These are phyloP conservation scores for Larimichthys crocea DNA, from an alignment of 2,113 vertebrate genomes.

Conservation along the genomic window DNA sequence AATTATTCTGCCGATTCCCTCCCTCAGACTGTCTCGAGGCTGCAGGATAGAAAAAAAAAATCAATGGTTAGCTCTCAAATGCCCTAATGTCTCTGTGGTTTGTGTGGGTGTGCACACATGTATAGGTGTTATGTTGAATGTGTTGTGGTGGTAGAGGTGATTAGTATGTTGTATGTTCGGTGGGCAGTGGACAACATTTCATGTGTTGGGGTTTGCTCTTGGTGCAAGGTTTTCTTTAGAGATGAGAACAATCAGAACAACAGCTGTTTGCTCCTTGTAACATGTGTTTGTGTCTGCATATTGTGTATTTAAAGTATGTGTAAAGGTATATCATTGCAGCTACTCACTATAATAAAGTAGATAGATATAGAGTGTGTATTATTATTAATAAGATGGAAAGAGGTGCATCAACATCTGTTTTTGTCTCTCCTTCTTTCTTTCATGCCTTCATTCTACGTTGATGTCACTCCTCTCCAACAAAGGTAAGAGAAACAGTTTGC, in stretches of 20 bases:
- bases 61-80: conserved; percentile 52
- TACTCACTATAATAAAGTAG: background rate
- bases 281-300: background rate
- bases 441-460: conserved; percentile 22
- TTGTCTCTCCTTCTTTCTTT: conserved; percentile 45
- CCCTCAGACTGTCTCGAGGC: conserved; percentile 31
- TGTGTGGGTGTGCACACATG: background rate
- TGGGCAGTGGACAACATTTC: conserved; percentile 1
- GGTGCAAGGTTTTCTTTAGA: background rate
- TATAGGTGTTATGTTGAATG: background rate
- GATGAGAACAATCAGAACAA: background rate
- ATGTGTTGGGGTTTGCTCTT: conserved; percentile 12
- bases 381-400: too few species aligned
- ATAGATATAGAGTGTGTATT: background rate
- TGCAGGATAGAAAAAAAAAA: conserved; percentile 38
- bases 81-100: conserved; percentile 16
- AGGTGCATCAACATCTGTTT: background rate
- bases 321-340: background rate
- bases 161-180: background rate
- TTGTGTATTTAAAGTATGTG: background rate
- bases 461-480: conserved; percentile 28
- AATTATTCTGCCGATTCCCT: conserved; percentile 68
- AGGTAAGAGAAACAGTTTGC: conserved; percentile 67
- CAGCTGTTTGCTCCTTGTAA: conserved; percentile 8
- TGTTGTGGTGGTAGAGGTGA: background rate